Conservation (phyloP, 2,113 vertebrate species). For the Isichthys henryi region DNA sequence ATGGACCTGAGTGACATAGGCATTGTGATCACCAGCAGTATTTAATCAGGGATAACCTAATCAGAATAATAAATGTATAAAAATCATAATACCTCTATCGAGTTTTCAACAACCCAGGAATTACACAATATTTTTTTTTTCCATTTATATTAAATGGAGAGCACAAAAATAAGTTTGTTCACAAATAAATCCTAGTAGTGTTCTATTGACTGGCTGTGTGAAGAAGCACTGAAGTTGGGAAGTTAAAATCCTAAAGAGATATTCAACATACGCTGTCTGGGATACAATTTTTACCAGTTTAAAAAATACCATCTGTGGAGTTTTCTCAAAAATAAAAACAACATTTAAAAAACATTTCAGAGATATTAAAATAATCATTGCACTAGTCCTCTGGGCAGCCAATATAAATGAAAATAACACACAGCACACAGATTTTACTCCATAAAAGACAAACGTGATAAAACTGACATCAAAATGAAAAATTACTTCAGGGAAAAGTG, state of each 20-base stretch:
- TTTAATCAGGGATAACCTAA: conserved; percentile 30
- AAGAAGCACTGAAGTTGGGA: conserved; percentile 20
- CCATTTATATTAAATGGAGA: conserved; percentile 2
- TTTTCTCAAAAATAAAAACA: conserved; percentile 49
- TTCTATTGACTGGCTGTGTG: neutral
- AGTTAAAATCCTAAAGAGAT: conserved; percentile 6
- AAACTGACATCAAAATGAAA: conserved; percentile 36
- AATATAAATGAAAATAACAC: conserved; percentile 52
- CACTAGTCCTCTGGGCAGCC: conserved; percentile 66
- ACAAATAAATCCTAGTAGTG: conserved; percentile 15
- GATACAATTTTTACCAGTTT: conserved; percentile 35
- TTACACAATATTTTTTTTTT: conserved; percentile 4
- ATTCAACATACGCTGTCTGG: conserved; percentile 16
- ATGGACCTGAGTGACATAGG: conserved; percentile 36
- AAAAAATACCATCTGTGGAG: conserved; percentile 62
- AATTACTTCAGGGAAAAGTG: conserved; percentile 65
- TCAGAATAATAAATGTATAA: conserved; percentile 30
- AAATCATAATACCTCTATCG: conserved; percentile 39
- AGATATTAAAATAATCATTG: conserved; percentile 62
- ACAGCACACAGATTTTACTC: conserved; percentile 39
- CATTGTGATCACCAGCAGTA: conserved; percentile 47
- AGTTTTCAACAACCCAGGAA: conserved; percentile 22
- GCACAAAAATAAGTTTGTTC: neutral
- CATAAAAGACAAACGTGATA: conserved; percentile 28
- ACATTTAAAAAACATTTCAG: conserved; percentile 32